Conservation (phyloP, 2,888 invertebrate genomes). For the Mimachlamys varia region DNA sequence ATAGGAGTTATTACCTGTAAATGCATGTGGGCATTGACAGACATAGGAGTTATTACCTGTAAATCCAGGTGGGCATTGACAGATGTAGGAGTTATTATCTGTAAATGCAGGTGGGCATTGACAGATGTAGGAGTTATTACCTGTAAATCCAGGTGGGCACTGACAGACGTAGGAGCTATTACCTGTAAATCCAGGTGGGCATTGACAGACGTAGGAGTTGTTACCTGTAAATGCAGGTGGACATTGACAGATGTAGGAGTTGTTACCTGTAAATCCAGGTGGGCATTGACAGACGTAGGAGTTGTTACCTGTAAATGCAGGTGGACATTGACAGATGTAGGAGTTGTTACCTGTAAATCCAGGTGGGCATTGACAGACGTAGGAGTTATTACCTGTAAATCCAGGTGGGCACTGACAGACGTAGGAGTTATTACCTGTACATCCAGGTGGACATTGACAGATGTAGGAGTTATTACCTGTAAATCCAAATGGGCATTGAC, state of each 20-base stretch:
- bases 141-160: slow-evolving; percentile 60
- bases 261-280: slow-evolving; percentile 55
- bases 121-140: slow-evolving; percentile 53
- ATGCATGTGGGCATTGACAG: slow-evolving; percentile 60
- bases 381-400: slow-evolving; percentile 51
- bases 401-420: slow-evolving; percentile 59
- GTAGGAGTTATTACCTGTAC: slow-evolving; percentile 47
- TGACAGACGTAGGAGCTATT: slow-evolving; percentile 52
- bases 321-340: slow-evolving; percentile 57
- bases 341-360: slow-evolving; percentile 55
- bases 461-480: slow-evolving; percentile 48
- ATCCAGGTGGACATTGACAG: slow-evolving; percentile 60
- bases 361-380: slow-evolving; percentile 56
- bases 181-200: slow-evolving; percentile 58
- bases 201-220: slow-evolving; percentile 54
- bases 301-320: slow-evolving; percentile 55
- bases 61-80: slow-evolving; percentile 60
- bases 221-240: slow-evolving; percentile 54
- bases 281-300: slow-evolving; percentile 56
- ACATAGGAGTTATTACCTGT: slow-evolving; percentile 48
- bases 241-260: slow-evolving; percentile 57
- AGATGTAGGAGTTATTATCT: slow-evolving; percentile 50
- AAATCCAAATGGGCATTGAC: slow-evolving; percentile 60
- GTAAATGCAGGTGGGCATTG: slow-evolving; percentile 59
- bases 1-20: slow-evolving; percentile 47